These are phyloP conservation scores for Nudaria mundana DNA, from an alignment of 2,888 invertebrate species.

Conservation along the genomic window DNA sequence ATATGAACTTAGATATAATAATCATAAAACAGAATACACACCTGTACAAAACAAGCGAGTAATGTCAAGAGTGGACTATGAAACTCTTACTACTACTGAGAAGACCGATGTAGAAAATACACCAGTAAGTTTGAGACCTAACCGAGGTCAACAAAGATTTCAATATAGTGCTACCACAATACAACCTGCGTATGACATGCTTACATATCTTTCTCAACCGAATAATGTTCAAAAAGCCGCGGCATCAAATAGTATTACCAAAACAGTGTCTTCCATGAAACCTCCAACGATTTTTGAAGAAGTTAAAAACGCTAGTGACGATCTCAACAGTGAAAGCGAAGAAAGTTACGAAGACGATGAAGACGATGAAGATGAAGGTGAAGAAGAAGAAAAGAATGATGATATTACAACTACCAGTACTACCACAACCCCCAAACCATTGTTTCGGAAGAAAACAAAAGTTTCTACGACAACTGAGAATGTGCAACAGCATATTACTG, in stretches of 20 bases:
- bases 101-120: constrained; percentile 18
- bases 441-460: constrained; percentile 39
- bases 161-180: constrained; percentile 15
- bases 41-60: constrained; percentile 58
- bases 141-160: constrained; percentile 21
- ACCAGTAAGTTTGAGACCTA: constrained; percentile 8
- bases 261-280: constrained; percentile 37
- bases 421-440: constrained; percentile 47
- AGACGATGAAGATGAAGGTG: constrained; percentile 28
- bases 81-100: constrained; percentile 34
- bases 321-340: neutral
- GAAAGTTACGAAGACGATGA: constrained; percentile 4
- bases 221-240: constrained; percentile 47
- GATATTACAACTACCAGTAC: constrained; percentile 43
- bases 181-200: constrained; percentile 38
- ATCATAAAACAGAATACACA: constrained; percentile 60
- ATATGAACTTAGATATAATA: constrained; percentile 58
- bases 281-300: constrained; percentile 10
- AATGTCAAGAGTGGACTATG: constrained; percentile 57
- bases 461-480: constrained; percentile 38
- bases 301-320: constrained; percentile 3
- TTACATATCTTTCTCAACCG: no score
- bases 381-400: constrained; percentile 28
- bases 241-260: constrained; percentile 46
- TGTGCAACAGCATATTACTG: constrained; percentile 23